Percentiles rank a stretch among this genome's conserved stretches.
Evolutionary conservation across 2,797 vertebrate species (phyloP).

Genomic region (Malacoraja senta): DNA sequence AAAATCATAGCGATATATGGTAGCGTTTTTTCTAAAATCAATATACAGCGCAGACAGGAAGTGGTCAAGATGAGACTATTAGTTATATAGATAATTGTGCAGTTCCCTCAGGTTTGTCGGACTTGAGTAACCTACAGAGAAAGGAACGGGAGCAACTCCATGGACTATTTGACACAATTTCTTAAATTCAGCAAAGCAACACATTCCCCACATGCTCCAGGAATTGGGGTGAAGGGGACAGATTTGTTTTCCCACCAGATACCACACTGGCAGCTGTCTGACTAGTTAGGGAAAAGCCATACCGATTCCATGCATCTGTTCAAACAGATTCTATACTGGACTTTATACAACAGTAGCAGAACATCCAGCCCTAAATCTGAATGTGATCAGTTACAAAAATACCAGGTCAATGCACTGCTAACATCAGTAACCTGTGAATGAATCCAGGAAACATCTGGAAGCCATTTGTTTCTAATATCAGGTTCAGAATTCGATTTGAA

Average conservation of each 20-base stretch:
- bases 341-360: neutral
- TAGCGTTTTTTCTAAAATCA: no score
- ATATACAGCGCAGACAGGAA: no score
- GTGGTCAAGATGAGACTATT: no score
- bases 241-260: neutral
- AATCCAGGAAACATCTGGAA: neutral
- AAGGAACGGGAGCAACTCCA: neutral
- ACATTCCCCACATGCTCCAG: no score
- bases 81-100: no score
- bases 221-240: no score
- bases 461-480: neutral
- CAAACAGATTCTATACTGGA: neutral
- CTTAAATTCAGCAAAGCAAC: neutral
- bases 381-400: neutral
- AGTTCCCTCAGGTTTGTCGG: neutral
- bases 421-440: neutral
- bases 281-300: neutral
- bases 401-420: neutral
- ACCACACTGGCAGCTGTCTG: neutral
- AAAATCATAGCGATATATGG: no score
- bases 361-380: neutral
- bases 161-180: neutral
- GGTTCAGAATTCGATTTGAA: neutral
- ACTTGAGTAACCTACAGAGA: neutral
- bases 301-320: neutral